Conservation (phyloP, 2,888 invertebrate species). For the Cantharis nigra region DNA sequence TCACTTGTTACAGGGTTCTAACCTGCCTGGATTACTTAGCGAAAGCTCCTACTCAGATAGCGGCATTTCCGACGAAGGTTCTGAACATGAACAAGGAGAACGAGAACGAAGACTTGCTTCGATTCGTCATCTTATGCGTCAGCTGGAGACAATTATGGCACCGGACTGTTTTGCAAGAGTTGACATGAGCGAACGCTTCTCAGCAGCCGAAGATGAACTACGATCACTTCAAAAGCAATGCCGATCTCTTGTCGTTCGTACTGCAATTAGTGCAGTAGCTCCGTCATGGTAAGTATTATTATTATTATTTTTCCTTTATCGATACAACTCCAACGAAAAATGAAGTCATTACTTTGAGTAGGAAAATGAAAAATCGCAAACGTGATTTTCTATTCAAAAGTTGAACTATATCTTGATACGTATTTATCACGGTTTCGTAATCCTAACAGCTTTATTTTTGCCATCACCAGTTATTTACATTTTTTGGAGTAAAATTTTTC, state of each 20-base stretch:
- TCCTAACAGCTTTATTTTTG: constrained; percentile 5
- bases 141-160: constrained; percentile 68
- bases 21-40: constrained; percentile 55
- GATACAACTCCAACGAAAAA: background rate
- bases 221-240: constrained; percentile 71
- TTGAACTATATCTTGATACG: constrained; percentile 9
- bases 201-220: constrained; percentile 73
- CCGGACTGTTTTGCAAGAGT: constrained; percentile 69
- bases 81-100: constrained; percentile 66
- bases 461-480: background rate
- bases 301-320: constrained; percentile 4
- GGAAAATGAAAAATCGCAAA: constrained; percentile 13
- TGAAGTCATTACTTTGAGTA: constrained; percentile 14
- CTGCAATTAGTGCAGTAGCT: constrained; percentile 52
- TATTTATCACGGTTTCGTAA: constrained; percentile 15
- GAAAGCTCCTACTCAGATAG: constrained; percentile 74
- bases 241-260: constrained; percentile 65
- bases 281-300: constrained; percentile 36
- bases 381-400: constrained; percentile 12
- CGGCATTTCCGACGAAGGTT: constrained; percentile 80
- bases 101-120: constrained; percentile 71
- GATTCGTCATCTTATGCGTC: constrained; percentile 68
- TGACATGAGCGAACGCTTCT: constrained; percentile 71
- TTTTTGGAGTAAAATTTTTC: background rate
- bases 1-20: constrained; percentile 53